A percentile compares a stretch with the other conserved stretches of the same genome.
Evolutionary conservation across 2,113 vertebrate species (phyloP).

Genomic region (Panurus biarmicus): DNA sequence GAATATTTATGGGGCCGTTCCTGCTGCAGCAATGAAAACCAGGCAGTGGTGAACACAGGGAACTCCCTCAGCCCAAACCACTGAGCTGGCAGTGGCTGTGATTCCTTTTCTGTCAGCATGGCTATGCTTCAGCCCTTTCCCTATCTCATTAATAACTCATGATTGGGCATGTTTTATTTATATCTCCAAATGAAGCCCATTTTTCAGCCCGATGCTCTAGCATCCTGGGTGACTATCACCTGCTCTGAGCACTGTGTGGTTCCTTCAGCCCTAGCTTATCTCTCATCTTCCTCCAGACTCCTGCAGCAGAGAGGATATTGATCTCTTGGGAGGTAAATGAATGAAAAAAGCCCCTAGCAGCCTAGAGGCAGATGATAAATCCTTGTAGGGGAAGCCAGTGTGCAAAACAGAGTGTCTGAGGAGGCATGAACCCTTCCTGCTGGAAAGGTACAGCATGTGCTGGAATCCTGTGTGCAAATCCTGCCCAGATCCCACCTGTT

Average conservation of each 20-base stretch:
- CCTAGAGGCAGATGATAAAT: not conserved
- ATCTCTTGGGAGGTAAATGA: not conserved
- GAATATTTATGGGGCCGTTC: not conserved
- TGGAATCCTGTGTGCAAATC: not conserved
- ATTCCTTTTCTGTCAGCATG: not conserved
- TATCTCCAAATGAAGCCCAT: conserved; percentile 5
- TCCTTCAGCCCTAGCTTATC: not conserved
- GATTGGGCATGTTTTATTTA: conserved; percentile 20
- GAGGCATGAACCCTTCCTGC: not conserved
- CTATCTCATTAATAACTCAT: not conserved
- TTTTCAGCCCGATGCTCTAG: not conserved
- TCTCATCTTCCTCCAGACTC: not conserved
- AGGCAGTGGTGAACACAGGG: not conserved
- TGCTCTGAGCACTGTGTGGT: not conserved
- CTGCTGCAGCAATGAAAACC: not conserved
- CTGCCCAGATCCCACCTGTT: not conserved
- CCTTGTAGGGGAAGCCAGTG: not conserved
- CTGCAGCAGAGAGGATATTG: not conserved
- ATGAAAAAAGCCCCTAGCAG: not conserved
- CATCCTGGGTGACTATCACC: not conserved
- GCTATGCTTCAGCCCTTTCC: not conserved
- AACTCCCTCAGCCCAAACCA: not conserved
- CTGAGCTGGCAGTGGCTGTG: not conserved
- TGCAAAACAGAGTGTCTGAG: not conserved
- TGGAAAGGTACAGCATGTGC: not conserved